These are phyloP conservation scores for Astatotilapia flaviijosephi DNA, from an alignment of 2,113 vertebrate species.

Conservation along the genomic window DNA sequence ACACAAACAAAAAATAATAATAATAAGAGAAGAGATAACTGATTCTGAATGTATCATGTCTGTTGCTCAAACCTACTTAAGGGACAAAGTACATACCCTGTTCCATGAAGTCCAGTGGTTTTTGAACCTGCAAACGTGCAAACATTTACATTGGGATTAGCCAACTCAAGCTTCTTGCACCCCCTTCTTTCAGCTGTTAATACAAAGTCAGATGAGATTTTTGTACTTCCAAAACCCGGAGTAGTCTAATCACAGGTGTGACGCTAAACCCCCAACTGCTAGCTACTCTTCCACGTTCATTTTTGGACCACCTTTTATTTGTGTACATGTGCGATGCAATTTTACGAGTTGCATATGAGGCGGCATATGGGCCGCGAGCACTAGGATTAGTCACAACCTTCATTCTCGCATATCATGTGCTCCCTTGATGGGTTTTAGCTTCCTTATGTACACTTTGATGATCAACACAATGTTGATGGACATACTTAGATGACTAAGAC, in stretches of 20 bases:
- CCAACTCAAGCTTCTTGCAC: background rate
- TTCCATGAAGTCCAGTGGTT: background rate
- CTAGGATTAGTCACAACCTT: background rate
- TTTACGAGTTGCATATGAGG: background rate
- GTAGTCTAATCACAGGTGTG: background rate
- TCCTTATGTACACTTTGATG: background rate
- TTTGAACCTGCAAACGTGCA: background rate
- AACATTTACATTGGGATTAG: background rate
- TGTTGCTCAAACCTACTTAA: conserved; percentile 52
- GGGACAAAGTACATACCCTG: conserved; percentile 10
- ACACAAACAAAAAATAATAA: conserved; percentile 42
- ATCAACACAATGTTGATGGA: background rate
- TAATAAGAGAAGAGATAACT: conserved; percentile 36
- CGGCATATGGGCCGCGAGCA: background rate
- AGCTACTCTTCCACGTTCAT: background rate
- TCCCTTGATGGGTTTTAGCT: background rate
- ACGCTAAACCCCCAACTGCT: background rate
- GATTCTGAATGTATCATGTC: conserved; percentile 68
- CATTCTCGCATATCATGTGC: background rate
- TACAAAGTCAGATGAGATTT: background rate
- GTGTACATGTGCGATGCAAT: background rate
- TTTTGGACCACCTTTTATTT: conserved; percentile 24
- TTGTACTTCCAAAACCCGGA: background rate
- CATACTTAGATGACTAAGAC: background rate
- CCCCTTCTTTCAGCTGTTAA: background rate